A percentile compares a stretch with the other conserved stretches of the same genome.
These are phyloP conservation scores for Rhamnusium bicolor DNA, from an alignment of 2,888 invertebrate genomes.

Conservation along the genomic window DNA sequence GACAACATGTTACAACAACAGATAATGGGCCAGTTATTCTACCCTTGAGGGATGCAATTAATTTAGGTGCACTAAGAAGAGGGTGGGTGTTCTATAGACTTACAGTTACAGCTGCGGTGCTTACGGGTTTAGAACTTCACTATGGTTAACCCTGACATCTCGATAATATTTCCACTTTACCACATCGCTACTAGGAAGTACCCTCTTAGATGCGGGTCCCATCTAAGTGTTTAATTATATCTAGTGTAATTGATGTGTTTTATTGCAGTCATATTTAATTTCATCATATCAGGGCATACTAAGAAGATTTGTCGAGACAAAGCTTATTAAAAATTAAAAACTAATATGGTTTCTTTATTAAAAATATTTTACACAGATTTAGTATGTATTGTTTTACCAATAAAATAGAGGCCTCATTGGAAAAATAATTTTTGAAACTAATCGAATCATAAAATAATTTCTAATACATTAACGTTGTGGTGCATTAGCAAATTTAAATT, in stretches of 20 bases:
- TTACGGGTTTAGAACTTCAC: constrained; percentile 4
- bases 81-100: constrained; percentile 29
- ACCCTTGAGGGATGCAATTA: constrained; percentile 15
- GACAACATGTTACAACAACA: not conserved
- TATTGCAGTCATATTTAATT: not conserved
- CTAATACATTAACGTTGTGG: no score
- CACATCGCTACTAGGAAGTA: not conserved
- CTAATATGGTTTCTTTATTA: no score
- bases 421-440: no score
- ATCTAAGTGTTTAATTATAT: not conserved
- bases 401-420: no score
- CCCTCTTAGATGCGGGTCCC: not conserved
- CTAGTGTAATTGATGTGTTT: not conserved
- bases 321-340: no score
- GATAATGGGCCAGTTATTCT: not conserved
- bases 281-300: no score
- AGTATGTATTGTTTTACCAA: no score
- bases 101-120: not conserved
- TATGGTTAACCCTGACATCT: not conserved
- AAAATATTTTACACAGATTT: no score
- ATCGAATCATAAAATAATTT: no score
- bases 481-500: no score
- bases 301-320: no score
- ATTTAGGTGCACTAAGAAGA: constrained; percentile 37
- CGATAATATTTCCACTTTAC: constrained; percentile 1